Percentiles rank a stretch among this genome's conserved stretches.
These are phyloP conservation scores for Podilymbus podiceps DNA, from an alignment of 2,113 vertebrate genomes.

Conservation along the genomic window DNA sequence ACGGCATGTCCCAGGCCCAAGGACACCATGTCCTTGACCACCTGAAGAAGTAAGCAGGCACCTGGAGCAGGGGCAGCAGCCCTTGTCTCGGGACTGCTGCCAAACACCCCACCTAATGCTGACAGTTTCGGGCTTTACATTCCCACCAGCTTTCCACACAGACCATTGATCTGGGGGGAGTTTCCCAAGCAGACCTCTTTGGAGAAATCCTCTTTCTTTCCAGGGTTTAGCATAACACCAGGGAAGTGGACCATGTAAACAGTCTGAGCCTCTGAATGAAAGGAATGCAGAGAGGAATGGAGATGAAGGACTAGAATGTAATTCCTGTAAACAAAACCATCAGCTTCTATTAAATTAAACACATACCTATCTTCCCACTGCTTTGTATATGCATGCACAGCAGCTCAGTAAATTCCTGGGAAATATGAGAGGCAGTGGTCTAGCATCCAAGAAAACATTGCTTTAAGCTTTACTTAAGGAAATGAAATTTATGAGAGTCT, in stretches of 20 bases:
- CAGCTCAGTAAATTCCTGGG: not conserved
- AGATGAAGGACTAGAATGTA: constrained; percentile 42
- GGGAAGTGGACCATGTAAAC: constrained; percentile 65
- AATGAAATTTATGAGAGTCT: not conserved
- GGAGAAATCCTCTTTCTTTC: constrained; percentile 5
- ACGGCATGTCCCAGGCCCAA: not conserved
- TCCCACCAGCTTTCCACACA: not conserved
- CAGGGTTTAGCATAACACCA: constrained; percentile 13
- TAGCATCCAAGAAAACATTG: not conserved
- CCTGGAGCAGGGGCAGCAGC: not conserved
- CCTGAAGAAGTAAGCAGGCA: not conserved
- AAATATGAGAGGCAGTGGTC: not conserved
- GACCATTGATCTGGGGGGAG: not conserved
- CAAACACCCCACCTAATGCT: not conserved
- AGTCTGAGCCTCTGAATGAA: constrained; percentile 57
- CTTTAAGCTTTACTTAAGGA: constrained; percentile 7
- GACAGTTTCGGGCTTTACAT: not conserved
- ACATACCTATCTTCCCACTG: constrained; percentile 35
- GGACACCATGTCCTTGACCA: not conserved
- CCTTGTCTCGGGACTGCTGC: not conserved
- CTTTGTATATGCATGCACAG: not conserved
- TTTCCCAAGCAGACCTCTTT: not conserved
- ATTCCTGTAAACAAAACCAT: constrained; percentile 57
- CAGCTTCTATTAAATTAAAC: constrained; percentile 53
- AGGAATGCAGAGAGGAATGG: constrained; percentile 73